phyloP scores from a whole-genome alignment of 2,113 vertebrate species.

The Ellobius talpinus region DNA sequence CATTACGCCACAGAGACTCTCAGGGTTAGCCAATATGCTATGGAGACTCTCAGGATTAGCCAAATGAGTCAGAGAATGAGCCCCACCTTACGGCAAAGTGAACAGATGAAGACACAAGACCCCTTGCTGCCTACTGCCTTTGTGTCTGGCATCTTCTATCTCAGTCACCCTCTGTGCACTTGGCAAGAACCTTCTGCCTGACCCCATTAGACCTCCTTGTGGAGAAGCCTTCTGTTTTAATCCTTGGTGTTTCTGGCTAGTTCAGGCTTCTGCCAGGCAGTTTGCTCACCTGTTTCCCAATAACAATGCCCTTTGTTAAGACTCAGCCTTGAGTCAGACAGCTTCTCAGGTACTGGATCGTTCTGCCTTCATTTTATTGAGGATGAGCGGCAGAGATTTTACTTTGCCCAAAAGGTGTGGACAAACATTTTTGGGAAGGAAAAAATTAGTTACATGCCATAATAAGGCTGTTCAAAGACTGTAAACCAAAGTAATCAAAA shows the following conservation, averaged over 20 bases:
- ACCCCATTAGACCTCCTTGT: neutral
- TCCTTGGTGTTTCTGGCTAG: rapidly evolving
- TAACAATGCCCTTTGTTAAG: neutral
- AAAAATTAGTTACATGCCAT: neutral
- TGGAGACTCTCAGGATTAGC: neutral
- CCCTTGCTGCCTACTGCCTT: rapidly evolving
- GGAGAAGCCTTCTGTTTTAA: neutral
- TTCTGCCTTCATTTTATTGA: neutral
- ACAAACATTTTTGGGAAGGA: constrained; percentile 33
- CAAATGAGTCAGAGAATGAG: neutral
- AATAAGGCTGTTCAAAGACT: neutral
- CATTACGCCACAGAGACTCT: rapidly evolving
- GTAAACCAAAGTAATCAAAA: neutral
- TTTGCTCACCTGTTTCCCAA: neutral
- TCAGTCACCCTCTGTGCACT: rapidly evolving
- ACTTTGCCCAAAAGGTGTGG: neutral
- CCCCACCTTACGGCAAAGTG: rapidly evolving
- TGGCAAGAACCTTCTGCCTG: rapidly evolving
- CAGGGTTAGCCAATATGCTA: neutral
- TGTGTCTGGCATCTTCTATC: too few species aligned
- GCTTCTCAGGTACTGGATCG: neutral
- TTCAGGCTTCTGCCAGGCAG: neutral
- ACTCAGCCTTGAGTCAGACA: too few species aligned
- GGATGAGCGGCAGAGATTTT: neutral
- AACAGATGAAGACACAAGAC: neutral